phyloP scores from a whole-genome alignment of 1,140 invertebrate species.

The Callitettix versicolor region DNA sequence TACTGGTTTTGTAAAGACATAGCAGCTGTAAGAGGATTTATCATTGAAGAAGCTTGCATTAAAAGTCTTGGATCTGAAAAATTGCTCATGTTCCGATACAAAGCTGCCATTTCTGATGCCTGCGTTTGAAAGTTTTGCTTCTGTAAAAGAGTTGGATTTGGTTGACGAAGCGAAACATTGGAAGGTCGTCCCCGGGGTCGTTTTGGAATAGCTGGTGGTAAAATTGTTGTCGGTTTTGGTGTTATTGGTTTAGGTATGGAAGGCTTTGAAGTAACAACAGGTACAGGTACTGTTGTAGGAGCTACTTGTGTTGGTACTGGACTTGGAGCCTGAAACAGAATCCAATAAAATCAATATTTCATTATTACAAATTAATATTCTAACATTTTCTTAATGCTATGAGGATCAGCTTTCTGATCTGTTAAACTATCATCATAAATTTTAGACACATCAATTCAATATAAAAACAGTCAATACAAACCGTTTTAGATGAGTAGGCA shows the following conservation, averaged over 20 bases:
- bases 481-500: too few species aligned
- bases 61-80: neutral
- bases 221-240: neutral
- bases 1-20: neutral
- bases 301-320: neutral
- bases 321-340: constrained; percentile 2
- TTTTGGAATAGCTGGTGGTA: neutral
- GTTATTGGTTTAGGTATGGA: neutral
- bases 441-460: too few species aligned
- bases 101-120: neutral
- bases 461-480: too few species aligned
- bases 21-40: neutral
- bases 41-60: neutral
- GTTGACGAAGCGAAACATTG: constrained; percentile 2
- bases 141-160: neutral
- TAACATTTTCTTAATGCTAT: neutral
- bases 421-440: neutral
- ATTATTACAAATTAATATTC: neutral
- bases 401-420: neutral
- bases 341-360: neutral
- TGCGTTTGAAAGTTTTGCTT: neutral
- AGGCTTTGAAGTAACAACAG: neutral
- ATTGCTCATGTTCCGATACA: constrained; percentile 4
- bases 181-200: constrained; percentile 11
- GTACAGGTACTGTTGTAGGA: neutral